Conservation (phyloP, 2,797 vertebrate species). For the Danio aesculapii region DNA sequence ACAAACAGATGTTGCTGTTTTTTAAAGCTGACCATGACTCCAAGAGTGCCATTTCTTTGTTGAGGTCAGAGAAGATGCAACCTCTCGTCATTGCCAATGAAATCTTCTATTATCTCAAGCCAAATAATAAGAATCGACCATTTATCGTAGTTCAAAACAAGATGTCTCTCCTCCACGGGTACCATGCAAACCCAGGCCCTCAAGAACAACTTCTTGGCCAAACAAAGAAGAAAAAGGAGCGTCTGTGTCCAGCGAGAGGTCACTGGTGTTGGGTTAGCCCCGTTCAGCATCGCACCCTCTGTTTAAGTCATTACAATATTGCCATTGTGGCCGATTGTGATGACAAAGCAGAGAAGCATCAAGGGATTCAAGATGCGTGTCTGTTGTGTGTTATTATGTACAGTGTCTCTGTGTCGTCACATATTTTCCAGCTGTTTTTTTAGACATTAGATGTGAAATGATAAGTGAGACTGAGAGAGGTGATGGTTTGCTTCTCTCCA, state of each 20-base stretch:
- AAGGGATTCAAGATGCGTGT: slow-evolving; percentile 30
- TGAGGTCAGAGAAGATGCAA: slow-evolving; percentile 2
- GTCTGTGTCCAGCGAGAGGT: slow-evolving; percentile 40
- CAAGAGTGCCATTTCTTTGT: slow-evolving; percentile 33
- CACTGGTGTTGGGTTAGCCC: slow-evolving; percentile 28
- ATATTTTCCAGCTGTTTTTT: slow-evolving; percentile 21
- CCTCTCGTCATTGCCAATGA: slow-evolving; percentile 12
- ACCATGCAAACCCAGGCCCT: slow-evolving; percentile 43
- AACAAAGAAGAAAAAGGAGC: slow-evolving; percentile 54
- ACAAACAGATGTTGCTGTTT: slow-evolving; percentile 52
- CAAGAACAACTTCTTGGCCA: slow-evolving; percentile 26
- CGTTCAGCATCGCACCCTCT: slow-evolving; percentile 51
- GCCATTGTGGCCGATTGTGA: slow-evolving; percentile 57
- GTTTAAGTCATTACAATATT: slow-evolving; percentile 58
- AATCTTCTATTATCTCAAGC: slow-evolving; percentile 63
- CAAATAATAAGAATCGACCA: slow-evolving; percentile 68
- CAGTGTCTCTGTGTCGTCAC: slow-evolving; percentile 29
- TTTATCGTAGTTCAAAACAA: slow-evolving; percentile 58
- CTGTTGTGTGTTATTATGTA: slow-evolving; percentile 33
- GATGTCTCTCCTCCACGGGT: slow-evolving; percentile 28
- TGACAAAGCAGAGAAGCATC: slow-evolving; percentile 51
- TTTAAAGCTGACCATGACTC: slow-evolving; percentile 15
- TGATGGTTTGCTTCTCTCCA: slow-evolving; percentile 43
- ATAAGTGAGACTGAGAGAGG: slow-evolving; percentile 37
- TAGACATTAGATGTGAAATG: slow-evolving; percentile 35